phyloP scores from a whole-genome alignment of 2,797 vertebrate species.

The Sebastiscus albofasciatus region DNA sequence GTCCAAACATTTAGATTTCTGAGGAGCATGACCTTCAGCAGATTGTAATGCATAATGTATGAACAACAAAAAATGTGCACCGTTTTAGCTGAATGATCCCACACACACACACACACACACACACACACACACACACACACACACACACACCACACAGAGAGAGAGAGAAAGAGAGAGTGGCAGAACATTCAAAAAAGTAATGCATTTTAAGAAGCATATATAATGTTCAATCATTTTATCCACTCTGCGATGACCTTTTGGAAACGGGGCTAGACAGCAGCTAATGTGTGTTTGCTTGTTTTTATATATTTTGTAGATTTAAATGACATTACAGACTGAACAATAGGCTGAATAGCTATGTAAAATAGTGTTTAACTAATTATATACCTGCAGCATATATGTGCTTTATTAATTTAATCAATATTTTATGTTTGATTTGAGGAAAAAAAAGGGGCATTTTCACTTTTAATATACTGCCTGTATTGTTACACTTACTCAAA shows the following conservation, averaged over 20 bases:
- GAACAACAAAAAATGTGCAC: conserved; percentile 22
- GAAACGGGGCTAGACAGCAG: background rate
- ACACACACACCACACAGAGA: background rate
- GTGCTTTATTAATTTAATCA: background rate
- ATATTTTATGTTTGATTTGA: background rate
- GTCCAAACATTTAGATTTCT: conserved; percentile 47
- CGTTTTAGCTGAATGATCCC: conserved; percentile 24
- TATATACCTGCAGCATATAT: background rate
- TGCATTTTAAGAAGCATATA: conserved; percentile 36
- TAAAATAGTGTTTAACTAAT: background rate
- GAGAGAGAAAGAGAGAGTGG: background rate
- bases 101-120: background rate
- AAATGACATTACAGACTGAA: background rate
- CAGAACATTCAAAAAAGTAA: conserved; percentile 10
- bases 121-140: background rate
- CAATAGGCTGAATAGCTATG: background rate
- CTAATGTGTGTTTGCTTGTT: background rate
- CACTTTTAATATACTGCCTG: background rate
- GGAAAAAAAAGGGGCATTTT: background rate
- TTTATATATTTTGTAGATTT: conserved; percentile 1
- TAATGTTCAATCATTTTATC: conserved; percentile 28
- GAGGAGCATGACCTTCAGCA: conserved; percentile 52
- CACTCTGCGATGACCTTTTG: conserved; percentile 33
- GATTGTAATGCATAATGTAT: conserved; percentile 59
- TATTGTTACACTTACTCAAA: background rate